Evolutionary conservation across 2,797 vertebrate genomes (phyloP), one percentile per base, ranked within the genome.

Genomic region (Pygocentrus nattereri): DNA sequence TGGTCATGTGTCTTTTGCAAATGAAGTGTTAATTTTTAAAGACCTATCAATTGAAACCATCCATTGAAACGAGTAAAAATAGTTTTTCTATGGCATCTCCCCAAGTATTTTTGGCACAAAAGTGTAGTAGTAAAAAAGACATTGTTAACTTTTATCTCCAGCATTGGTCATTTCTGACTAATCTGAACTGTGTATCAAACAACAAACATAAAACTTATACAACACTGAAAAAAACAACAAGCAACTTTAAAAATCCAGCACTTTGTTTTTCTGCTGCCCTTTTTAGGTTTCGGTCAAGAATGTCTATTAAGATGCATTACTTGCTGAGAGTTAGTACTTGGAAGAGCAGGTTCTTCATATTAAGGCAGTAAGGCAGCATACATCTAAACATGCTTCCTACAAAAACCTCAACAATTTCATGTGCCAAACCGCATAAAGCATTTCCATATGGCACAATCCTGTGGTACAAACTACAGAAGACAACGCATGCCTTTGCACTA

Each of bases 401-500:
- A 23, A 80, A 74, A 74, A 67, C 44, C 8, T 71, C 30, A 41
- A 15, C 19, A 30, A n/a, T 74, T 74, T 67, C 41, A 74, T n/a
- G 30, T 34, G 23, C 19, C 62, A 73, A n/a, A 73, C 70, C 49
- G 25, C 30, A 56, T 69, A 64, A 59, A 81, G 30, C 13, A 58
- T 67, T 74, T 80, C 59, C 59, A 67, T 19, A 56, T 71, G 68
- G 47, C 68, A 34, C 4, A 56, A 1, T 56, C 30, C 25, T 68
- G 52, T 19, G 21, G 27, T 59, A 27, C 18, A 81, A 74, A 34
- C 61, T 70, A 78, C 69, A 52, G 23, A 76, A 41, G 64, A 74
- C 73, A 69, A 64, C 10, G 3, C 49, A 31, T 30, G 72, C 47
- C 71, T 74, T 34, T 12, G 47, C 21, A 65, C 18, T 11, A 23